Evolutionary conservation across 2,797 vertebrate species (phyloP).

Genomic region (Sus cebifrons): DNA sequence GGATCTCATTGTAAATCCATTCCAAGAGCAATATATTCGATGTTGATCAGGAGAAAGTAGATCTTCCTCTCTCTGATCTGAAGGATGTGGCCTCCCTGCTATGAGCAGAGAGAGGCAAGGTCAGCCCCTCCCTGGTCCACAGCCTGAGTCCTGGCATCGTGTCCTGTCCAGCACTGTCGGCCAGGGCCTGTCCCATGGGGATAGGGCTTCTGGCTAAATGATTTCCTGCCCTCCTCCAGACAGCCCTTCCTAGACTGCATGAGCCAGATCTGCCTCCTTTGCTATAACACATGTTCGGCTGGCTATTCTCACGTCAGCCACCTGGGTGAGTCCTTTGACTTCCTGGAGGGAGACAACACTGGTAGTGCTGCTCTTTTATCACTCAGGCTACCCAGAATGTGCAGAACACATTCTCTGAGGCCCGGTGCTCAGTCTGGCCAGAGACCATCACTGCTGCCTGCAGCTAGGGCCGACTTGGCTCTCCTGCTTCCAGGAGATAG

Average conservation of each 20-base stretch:
- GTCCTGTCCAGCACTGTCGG: not conserved
- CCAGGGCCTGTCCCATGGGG: no score
- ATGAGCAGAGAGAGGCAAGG: not conserved
- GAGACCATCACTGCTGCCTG: slow-evolving; percentile 76
- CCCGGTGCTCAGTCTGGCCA: slow-evolving; percentile 69
- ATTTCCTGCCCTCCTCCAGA: not conserved
- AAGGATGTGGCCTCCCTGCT: not conserved
- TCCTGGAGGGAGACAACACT: not conserved
- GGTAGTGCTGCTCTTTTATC: not conserved
- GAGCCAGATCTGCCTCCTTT: slow-evolving; percentile 59
- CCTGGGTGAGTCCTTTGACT: slow-evolving; percentile 56
- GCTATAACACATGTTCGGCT: not conserved
- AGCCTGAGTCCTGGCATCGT: not conserved
- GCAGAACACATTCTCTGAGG: slow-evolving; percentile 14
- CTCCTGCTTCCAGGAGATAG: slow-evolving; percentile 53
- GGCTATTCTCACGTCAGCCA: slow-evolving; percentile 76
- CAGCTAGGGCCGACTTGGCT: accelerated
- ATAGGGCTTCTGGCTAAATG: not conserved
- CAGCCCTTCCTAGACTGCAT: slow-evolving; percentile 28
- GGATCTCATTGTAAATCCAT: no score
- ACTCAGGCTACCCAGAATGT: not conserved
- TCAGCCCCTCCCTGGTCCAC: not conserved
- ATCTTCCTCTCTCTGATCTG: not conserved
- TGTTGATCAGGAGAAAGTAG: not conserved
- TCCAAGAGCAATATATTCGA: not conserved